Evolutionary conservation across 2,113 vertebrate species (phyloP).

Genomic region (Pseudonaja textilis): DNA sequence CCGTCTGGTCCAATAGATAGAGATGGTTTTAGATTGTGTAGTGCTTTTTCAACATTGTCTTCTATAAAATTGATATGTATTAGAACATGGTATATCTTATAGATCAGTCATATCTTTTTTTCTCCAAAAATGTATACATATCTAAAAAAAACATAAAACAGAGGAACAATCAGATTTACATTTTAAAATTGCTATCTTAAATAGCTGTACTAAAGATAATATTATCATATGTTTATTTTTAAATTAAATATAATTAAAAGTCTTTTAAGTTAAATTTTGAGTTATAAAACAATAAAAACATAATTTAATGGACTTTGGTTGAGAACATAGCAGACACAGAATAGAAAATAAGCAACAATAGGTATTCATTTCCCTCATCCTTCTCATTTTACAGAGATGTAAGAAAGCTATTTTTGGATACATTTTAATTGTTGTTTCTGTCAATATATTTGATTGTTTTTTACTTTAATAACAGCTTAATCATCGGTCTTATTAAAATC

Average conservation of each 20-base stretch:
- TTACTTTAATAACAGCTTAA: not conserved
- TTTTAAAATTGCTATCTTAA: not conserved
- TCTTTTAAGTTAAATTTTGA: not conserved
- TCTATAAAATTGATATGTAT: no score
- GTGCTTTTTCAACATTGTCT: no score
- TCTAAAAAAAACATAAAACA: not conserved
- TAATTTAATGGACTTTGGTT: not conserved
- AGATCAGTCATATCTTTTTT: not conserved
- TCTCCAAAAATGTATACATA: not conserved
- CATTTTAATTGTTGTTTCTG: not conserved
- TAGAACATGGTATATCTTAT: no score
- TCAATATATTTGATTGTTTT: not conserved
- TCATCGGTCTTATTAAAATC: not conserved
- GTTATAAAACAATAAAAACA: not conserved
- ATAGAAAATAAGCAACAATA: not conserved
- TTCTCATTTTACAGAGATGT: not conserved
- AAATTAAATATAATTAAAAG: not conserved
- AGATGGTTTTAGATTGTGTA: no score
- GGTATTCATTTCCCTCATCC: not conserved
- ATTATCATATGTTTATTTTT: not conserved
- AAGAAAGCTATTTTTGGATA: not conserved
- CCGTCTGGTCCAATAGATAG: no score
- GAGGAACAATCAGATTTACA: not conserved
- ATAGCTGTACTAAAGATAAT: not conserved
- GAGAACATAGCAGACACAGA: not conserved